Base-by-base conservation (phyloP, 2,888 invertebrate species). In the Sarcophaga caerulescens region DNA sequence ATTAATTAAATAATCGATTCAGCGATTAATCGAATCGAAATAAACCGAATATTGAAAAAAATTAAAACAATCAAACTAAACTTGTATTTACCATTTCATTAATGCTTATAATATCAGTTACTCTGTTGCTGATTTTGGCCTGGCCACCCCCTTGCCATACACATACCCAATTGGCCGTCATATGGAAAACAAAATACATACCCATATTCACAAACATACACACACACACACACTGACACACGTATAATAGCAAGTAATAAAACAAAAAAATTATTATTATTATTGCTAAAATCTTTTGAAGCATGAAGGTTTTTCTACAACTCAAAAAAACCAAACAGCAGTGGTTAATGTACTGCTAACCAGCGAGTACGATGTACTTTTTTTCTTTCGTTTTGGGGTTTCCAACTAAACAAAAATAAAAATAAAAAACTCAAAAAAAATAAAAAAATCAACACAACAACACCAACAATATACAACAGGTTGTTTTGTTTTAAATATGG, bases 271-370 rank as follows among this genome's bases (percentile, higher is more conserved):
- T 73, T 25, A 80, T 69, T 69, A 70, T 25, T 80, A 68, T 77
- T 80, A 71, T 82, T 82, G 69, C 85, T 82, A 68, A 85, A 82
- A 82, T 75, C 79, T 85, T 83, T 88, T 88, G 75, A 86, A 68
- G 82, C 88, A 85, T 88, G 88, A 88, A 88, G 88, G 87, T 80
- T 80, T 81, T 68, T 74, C 63, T 59, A 77, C 35, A 69, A 45
- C 73, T 76, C n/a, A 63, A 75, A 75, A 81, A 75, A 14, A 57
- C 47, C 19, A 62, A 65, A 44, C 19, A 60, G 10, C 35, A 35
- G 35, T 35, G 8, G 8, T 35, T 35, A 35, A 35, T 35, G 35
- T 35, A 35, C 35, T 21, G n/a, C 68, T 14, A 74, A 25, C 68
- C n/a, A 47, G n/a, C 19, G 66, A 80, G 62, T 57, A 70, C 14